These are phyloP conservation scores for Malurus melanocephalus DNA, from an alignment of 2,113 vertebrate genomes.

Conservation along the genomic window DNA sequence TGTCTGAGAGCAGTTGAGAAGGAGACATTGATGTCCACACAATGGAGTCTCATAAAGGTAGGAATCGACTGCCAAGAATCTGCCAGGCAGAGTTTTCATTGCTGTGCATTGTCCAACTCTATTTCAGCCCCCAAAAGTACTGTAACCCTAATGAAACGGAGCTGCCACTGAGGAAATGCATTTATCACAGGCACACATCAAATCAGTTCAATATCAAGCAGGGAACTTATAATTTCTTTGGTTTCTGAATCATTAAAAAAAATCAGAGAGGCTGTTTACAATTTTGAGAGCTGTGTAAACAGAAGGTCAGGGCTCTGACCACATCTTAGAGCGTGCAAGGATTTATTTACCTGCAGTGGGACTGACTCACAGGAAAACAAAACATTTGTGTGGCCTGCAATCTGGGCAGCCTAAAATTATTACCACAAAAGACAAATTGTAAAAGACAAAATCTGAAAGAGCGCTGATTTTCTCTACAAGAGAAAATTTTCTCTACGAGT, in stretches of 20 bases:
- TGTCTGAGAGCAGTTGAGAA: slow-evolving; percentile 14
- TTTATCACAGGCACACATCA: slow-evolving; percentile 1
- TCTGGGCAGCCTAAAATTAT: neutral
- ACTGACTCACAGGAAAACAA: neutral
- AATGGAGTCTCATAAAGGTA: slow-evolving; percentile 44
- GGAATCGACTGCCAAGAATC: slow-evolving; percentile 41
- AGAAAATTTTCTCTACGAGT: neutral
- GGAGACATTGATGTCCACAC: slow-evolving; percentile 43
- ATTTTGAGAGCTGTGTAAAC: neutral
- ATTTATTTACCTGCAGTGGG: slow-evolving; percentile 6
- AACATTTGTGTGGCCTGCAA: neutral
- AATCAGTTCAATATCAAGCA: neutral
- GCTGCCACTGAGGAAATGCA: neutral
- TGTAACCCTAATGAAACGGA: neutral
- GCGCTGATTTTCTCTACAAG: neutral
- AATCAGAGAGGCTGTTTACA: neutral
- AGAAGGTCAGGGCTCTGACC: neutral
- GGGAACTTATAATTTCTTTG: neutral
- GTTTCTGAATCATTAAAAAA: neutral
- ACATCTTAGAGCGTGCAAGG: fast-evolving
- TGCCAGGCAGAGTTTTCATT: slow-evolving; percentile 32
- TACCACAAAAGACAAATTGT: neutral
- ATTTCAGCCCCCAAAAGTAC: slow-evolving; percentile 3
- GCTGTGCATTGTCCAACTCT: neutral
- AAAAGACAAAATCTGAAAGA: neutral